A percentile compares a stretch with the other conserved stretches of the same genome.
phyloP scores from a whole-genome alignment of 1,140 invertebrate species.

The Drosophila bifasciata region DNA sequence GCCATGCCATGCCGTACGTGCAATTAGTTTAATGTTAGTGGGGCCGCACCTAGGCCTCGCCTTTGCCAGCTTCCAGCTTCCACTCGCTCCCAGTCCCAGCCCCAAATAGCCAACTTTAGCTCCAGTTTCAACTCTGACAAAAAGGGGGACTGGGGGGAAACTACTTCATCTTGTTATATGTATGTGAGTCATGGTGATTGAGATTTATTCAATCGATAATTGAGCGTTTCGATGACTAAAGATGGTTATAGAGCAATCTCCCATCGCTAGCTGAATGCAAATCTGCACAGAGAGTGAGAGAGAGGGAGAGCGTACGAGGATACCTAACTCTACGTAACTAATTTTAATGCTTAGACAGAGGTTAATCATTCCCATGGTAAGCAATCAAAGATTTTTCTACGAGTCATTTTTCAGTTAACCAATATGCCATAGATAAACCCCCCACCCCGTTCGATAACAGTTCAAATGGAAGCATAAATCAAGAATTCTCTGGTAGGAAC shows the following conservation, averaged over 20 bases:
- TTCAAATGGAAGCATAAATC: too few relatives aligned
- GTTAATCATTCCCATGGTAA: too few relatives aligned
- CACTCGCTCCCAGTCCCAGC: neutral
- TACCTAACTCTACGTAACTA: too few relatives aligned
- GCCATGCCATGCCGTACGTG: conserved; percentile 38
- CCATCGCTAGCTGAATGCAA: conserved; percentile 10
- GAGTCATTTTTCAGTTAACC: too few relatives aligned
- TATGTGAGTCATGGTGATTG: conserved; percentile 30
- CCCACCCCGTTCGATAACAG: too few relatives aligned
- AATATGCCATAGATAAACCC: too few relatives aligned
- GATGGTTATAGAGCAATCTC: conserved; percentile 17
- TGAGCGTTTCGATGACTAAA: conserved; percentile 11
- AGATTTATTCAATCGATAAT: conserved; percentile 41
- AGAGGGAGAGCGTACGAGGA: neutral
- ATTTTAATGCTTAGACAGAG: too few relatives aligned
- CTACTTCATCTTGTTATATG: conserved; percentile 22
- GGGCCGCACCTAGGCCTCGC: conserved; percentile 49
- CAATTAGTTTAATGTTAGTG: conserved; percentile 57
- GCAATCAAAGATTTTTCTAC: too few relatives aligned
- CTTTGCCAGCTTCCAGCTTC: conserved; percentile 11
- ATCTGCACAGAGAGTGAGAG: conserved; percentile 7
- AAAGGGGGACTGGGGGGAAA: neutral
- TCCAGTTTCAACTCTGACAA: neutral
- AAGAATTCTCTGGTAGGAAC: too few relatives aligned
- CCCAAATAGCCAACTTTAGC: conserved; percentile 5